phyloP scores from a whole-genome alignment of 2,113 vertebrate species.

The Mastomys coucha region DNA sequence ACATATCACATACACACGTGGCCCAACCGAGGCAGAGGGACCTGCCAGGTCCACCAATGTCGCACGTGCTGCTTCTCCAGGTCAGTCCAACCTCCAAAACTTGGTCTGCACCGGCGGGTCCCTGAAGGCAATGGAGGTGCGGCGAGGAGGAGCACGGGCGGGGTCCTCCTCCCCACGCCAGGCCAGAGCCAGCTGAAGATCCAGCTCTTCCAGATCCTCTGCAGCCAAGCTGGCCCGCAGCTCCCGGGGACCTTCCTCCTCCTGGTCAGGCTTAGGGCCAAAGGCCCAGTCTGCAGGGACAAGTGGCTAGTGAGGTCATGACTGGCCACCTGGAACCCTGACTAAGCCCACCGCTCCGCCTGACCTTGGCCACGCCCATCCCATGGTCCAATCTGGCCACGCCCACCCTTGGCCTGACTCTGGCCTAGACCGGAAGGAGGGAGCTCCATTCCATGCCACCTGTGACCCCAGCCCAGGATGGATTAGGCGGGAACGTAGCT shows the following conservation, averaged over 20 bases:
- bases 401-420: no score
- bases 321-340: not conserved
- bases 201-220: conserved; percentile 79
- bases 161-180: conserved; percentile 54
- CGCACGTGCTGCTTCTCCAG: rapidly evolving
- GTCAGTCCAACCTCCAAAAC: conserved; percentile 60
- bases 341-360: no score
- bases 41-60: no score
- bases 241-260: conserved; percentile 84
- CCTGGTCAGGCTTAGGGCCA: conserved; percentile 91
- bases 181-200: conserved; percentile 80
- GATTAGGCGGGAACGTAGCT: conserved; percentile 53
- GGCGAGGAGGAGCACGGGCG: rapidly evolving
- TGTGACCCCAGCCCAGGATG: not conserved
- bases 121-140: conserved; percentile 77
- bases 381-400: not conserved
- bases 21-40: not conserved
- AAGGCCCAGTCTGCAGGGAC: conserved; percentile 90
- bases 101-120: not conserved
- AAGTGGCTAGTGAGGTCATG: not conserved
- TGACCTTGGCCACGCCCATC: not conserved
- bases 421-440: no score
- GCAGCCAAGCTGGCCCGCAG: conserved; percentile 74
- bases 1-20: not conserved
- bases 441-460: no score